Evolutionary conservation across 2,113 vertebrate species (phyloP).

Genomic region (Hiodon tergisus): DNA sequence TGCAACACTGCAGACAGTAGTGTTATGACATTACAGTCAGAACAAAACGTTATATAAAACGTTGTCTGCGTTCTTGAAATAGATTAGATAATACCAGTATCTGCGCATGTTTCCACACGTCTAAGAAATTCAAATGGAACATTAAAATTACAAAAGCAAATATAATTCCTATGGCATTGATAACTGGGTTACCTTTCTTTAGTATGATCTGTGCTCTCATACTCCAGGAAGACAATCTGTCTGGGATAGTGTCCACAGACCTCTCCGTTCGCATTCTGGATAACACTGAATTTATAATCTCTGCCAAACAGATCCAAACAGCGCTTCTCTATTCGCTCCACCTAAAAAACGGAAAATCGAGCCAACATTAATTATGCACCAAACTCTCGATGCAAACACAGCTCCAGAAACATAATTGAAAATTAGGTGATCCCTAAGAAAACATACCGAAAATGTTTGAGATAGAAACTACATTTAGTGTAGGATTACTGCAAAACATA

Average conservation of each 20-base stretch:
- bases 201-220: slow-evolving; percentile 71
- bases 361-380: not conserved
- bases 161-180: slow-evolving; percentile 30
- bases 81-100: too few relatives aligned
- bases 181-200: slow-evolving; percentile 71
- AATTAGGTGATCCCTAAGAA: not conserved
- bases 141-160: too few relatives aligned
- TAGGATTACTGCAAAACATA: too few relatives aligned
- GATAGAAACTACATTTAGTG: too few relatives aligned
- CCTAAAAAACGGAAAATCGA: slow-evolving; percentile 50
- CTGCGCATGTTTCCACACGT: too few relatives aligned
- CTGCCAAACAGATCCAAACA: slow-evolving; percentile 87
- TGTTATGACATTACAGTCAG: too few relatives aligned
- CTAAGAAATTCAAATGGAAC: too few relatives aligned
- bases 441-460: not conserved
- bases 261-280: slow-evolving; percentile 84
- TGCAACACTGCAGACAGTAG: too few relatives aligned
- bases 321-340: slow-evolving; percentile 81
- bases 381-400: not conserved
- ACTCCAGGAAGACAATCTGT: slow-evolving; percentile 89
- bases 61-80: too few relatives aligned
- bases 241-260: slow-evolving; percentile 91
- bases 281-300: slow-evolving; percentile 90
- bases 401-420: not conserved
- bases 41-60: too few relatives aligned